Conservation (phyloP, 2,113 vertebrate genomes). For the Thamnaconus septentrionalis region DNA sequence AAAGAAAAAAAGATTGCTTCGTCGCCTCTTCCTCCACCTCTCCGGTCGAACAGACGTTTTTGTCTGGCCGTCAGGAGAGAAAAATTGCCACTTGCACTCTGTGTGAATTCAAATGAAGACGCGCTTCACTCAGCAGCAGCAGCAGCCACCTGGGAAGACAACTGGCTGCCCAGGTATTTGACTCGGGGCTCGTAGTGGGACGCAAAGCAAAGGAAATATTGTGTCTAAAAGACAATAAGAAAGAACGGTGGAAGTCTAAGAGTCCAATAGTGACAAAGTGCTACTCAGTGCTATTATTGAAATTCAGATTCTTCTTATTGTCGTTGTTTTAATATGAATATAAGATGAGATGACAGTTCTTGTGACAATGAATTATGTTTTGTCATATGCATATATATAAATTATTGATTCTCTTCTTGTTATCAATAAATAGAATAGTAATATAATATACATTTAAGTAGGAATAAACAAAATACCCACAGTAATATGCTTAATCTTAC, state of each 20-base stretch:
- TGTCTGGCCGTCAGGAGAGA: conserved; percentile 48
- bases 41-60: conserved; percentile 27
- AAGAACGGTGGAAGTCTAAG: too few relatives aligned
- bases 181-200: conserved; percentile 1
- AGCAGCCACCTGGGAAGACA: conserved; percentile 14
- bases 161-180: conserved; percentile 9
- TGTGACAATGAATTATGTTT: too few relatives aligned
- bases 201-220: neutral
- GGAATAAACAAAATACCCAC: too few relatives aligned
- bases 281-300: neutral
- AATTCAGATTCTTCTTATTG: conserved; percentile 36
- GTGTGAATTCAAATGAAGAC: conserved; percentile 40
- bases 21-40: conserved; percentile 24
- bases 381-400: too few relatives aligned
- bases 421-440: too few relatives aligned
- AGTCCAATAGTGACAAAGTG: too few relatives aligned
- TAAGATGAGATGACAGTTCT: too few relatives aligned
- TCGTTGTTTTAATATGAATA: too few relatives aligned
- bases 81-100: conserved; percentile 29
- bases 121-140: conserved; percentile 24
- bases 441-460: too few relatives aligned
- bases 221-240: neutral
- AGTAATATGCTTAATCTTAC: too few relatives aligned
- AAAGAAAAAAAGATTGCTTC: conserved; percentile 27
- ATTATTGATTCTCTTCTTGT: too few relatives aligned